These are phyloP conservation scores for Julus scandinavius DNA, from an alignment of 2,888 invertebrate species.

Conservation along the genomic window DNA sequence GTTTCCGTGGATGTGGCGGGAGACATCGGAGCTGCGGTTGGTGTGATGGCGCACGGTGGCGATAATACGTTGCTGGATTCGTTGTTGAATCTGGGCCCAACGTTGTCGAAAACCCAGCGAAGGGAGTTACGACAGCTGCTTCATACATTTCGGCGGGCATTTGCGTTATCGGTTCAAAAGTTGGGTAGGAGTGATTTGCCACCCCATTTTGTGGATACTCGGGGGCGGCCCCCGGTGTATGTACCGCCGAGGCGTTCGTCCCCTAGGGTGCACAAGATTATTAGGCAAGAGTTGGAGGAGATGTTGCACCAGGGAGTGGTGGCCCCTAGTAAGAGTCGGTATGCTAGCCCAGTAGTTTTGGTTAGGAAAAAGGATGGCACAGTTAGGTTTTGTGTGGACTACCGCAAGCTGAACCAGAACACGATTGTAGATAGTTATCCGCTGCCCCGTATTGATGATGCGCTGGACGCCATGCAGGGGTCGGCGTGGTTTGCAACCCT, in stretches of 20 bases:
- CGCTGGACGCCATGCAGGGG: not conserved
- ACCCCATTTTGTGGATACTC: not conserved
- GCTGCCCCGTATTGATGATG: not conserved
- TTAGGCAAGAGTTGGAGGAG: not conserved
- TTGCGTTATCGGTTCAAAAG: not conserved
- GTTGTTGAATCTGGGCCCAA: no score
- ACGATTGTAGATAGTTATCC: not conserved
- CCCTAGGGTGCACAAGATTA: not conserved
- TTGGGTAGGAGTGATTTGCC: not conserved
- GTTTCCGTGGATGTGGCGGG: no score
- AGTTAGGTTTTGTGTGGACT: not conserved
- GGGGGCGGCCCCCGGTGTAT: not conserved
- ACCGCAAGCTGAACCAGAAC: not conserved
- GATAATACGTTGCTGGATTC: no score
- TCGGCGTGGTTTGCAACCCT: not conserved
- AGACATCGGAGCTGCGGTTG: no score
- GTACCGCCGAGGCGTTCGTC: not conserved
- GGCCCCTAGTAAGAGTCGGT: not conserved
- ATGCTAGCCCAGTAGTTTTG: not conserved
- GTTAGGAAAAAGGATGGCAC: not conserved
- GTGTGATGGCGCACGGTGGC: no score
- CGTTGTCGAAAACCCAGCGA: no score
- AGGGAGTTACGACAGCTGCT: no score
- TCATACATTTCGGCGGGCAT: not conserved
- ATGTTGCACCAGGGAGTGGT: not conserved